phyloP scores from a whole-genome alignment of 2,888 invertebrate genomes.

The Fragum whitleyi region DNA sequence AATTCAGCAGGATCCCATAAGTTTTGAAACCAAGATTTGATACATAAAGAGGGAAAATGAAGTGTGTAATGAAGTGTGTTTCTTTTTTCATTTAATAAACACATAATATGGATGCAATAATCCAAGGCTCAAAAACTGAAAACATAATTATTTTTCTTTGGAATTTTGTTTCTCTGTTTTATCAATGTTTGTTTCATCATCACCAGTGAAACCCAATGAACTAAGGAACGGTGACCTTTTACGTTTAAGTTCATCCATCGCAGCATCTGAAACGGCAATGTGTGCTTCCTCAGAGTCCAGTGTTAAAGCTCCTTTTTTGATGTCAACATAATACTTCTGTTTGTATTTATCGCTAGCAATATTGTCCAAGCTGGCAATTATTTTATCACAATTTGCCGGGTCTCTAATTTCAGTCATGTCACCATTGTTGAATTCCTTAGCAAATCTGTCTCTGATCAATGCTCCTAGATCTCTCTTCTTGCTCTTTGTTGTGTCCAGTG shows the following conservation, averaged over 20 bases:
- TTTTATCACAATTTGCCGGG: constrained; percentile 54
- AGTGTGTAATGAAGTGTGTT: too few species aligned
- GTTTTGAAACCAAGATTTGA: too few species aligned
- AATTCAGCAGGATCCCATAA: too few species aligned
- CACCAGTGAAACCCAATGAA: not conserved
- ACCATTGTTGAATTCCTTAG: constrained; percentile 40
- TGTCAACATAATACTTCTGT: constrained; percentile 14
- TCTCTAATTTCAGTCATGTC: constrained; percentile 37
- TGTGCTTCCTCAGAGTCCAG: constrained; percentile 17
- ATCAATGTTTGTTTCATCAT: not conserved
- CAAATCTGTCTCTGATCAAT: constrained; percentile 35
- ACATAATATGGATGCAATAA: too few species aligned
- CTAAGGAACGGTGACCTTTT: constrained; percentile 3
- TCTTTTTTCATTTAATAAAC: too few species aligned
- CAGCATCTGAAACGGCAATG: constrained; percentile 32
- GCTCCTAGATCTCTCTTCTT: constrained; percentile 45
- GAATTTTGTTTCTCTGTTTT: not conserved
- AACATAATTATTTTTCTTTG: not conserved
- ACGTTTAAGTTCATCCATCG: not conserved
- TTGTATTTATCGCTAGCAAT: constrained; percentile 41
- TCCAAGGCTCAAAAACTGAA: too few species aligned
- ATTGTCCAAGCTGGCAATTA: constrained; percentile 43
- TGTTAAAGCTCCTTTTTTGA: constrained; percentile 17
- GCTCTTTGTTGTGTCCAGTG: constrained; percentile 45
- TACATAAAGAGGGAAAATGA: too few species aligned